Base-by-base conservation (phyloP, 2,888 invertebrate genomes). In the Trissoscelio sp. region DNA sequence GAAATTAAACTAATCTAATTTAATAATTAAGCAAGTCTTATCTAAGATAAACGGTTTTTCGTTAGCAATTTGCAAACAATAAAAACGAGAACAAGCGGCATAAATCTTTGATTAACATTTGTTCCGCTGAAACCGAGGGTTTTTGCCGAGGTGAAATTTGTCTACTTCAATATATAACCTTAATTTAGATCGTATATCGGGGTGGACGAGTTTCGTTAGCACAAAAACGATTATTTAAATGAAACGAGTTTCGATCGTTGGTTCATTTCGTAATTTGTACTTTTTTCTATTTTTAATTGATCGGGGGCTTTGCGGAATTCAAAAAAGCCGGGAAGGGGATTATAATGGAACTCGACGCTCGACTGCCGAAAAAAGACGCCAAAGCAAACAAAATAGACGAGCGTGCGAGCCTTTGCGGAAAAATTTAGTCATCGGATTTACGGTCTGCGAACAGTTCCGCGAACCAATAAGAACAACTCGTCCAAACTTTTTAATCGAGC, bases 211-310 rank as follows among this genome's bases (percentile, higher is more conserved):
- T 37, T 48, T 58, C 48, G 14, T 14, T 37, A 4, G 24, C 51
- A 51, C 7, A 72, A 51, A 60, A 72, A 60, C 28, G 51, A 18
- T 60, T 60, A 60, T 51, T 51, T 60, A 60, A 72, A 72, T 60
- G 44, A 60, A 60, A 9, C 60, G 12, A 4, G 28, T 28, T 48
- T 22, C 51, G 18, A 39, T 51, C 20, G 37, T 46, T 69, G 14
- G 55, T 69, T 46, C 46, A 46, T 46, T 69, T 34, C 18, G 58
- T 58, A 55, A 48, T 48, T 70, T 9, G n/a, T 42, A 37, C 12
- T 31, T 28, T 60, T 57, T 58, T 46, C 42, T 16, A 51, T 60
- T 72, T 16, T 60, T 51, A 72, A 70, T 72, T 22, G 28, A 60
- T 39, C 20, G 12, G 39, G 20, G 20, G 42, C 44, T 55, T 57